These are phyloP conservation scores for Lacerta agilis DNA, from an alignment of 2,797 vertebrate species.

Conservation along the genomic window DNA sequence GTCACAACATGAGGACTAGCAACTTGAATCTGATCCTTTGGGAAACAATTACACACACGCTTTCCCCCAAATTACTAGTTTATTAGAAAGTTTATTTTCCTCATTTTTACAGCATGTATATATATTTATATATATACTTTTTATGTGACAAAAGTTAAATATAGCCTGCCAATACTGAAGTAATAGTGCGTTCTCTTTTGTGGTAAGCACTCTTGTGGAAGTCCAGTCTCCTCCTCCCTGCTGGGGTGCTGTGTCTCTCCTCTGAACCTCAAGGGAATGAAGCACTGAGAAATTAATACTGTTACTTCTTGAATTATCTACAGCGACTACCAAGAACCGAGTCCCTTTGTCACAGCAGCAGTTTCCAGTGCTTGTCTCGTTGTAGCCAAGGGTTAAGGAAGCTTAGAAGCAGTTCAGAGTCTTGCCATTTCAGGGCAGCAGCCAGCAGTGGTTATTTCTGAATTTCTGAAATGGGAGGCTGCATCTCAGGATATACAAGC, in stretches of 20 bases:
- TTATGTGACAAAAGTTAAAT: constrained; percentile 81
- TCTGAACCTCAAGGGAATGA: constrained; percentile 57
- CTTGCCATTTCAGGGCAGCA: constrained; percentile 1
- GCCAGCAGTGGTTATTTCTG: background rate
- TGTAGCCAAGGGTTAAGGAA: constrained; percentile 16
- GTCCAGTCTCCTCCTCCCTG: constrained; percentile 53
- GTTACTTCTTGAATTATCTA: constrained; percentile 70
- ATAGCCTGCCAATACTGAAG: constrained; percentile 76
- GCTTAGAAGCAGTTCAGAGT: constrained; percentile 4
- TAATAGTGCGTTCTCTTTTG: constrained; percentile 63
- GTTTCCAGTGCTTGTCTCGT: constrained; percentile 53
- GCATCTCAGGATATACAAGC: background rate
- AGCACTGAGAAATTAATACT: constrained; percentile 74
- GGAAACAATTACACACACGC: background rate
- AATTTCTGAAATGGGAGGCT: background rate
- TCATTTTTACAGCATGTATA: constrained; percentile 80
- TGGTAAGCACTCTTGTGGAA: constrained; percentile 63
- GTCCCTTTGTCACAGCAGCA: constrained; percentile 53
- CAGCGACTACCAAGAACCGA: constrained; percentile 64
- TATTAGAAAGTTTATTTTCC: constrained; percentile 79
- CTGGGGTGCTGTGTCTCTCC: constrained; percentile 41
- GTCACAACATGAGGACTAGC: background rate
- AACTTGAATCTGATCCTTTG: background rate
- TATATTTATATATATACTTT: constrained; percentile 69
- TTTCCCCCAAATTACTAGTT: constrained; percentile 78